Conservation (phyloP, 2,113 vertebrate species). For the Benitochromis conjunctus region DNA sequence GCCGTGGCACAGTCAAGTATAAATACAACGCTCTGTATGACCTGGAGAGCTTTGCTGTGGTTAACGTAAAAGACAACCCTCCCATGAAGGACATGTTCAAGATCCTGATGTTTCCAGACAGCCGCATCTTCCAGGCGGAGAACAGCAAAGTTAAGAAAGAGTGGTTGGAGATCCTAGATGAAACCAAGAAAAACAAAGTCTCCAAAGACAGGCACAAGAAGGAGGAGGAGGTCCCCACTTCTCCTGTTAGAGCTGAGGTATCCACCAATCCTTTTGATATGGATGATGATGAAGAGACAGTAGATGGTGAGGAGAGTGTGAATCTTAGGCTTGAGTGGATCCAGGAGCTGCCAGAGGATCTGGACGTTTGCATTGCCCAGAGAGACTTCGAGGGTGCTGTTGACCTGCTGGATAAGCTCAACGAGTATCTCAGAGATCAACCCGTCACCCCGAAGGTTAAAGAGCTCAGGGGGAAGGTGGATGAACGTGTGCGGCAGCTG, state of each 20-base stretch:
- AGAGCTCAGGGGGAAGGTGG: constrained; percentile 84
- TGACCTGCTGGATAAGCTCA: constrained; percentile 92
- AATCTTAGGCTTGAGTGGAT: constrained; percentile 92
- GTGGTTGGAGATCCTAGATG: constrained; percentile 95
- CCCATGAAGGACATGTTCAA: constrained; percentile 99
- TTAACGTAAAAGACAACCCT: constrained; percentile 97
- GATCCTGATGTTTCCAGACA: constrained; percentile 96
- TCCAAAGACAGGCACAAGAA: constrained; percentile 82
- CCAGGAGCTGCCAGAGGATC: constrained; percentile 93
- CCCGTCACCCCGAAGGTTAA: constrained; percentile 81
- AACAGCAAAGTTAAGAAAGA: constrained; percentile 99
- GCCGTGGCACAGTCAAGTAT: constrained; percentile 84
- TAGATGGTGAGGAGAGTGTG: constrained; percentile 74
- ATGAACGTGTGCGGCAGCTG: constrained; percentile 88
- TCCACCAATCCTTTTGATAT: constrained; percentile 82
- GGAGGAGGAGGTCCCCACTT: constrained; percentile 78
- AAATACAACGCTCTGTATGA: constrained; percentile 91
- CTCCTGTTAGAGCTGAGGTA: constrained; percentile 63
- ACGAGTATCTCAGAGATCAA: constrained; percentile 84
- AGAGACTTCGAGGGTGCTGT: constrained; percentile 96
- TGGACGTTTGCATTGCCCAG: constrained; percentile 97
- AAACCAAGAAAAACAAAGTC: constrained; percentile 88
- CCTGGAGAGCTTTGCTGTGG: constrained; percentile 89
- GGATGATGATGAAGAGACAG: constrained; percentile 68
- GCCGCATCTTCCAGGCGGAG: constrained; percentile 95